Evolutionary conservation across 1,140 invertebrate genomes (phyloP), one percentile per base, ranked within the genome.

Genomic region (Sitodiplosis mosellana): DNA sequence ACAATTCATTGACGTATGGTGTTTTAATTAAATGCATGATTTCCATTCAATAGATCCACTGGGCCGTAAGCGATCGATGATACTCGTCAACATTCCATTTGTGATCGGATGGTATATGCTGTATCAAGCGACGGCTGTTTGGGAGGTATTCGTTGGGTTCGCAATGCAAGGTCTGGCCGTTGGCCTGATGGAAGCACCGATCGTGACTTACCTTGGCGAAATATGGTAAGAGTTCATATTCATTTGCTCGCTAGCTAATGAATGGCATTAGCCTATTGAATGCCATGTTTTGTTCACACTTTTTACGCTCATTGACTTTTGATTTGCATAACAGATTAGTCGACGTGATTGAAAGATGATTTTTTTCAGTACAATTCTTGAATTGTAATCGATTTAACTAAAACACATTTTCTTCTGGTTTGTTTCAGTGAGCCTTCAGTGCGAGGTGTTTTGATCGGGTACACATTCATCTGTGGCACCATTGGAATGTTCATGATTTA

Each of bases 1-100:
- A n/a, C n/a, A n/a, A n/a, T n/a, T n/a, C n/a, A n/a, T n/a, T n/a
- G n/a, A n/a, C 12, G 40, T 47, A 33, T 10, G 33, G 36, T 22
- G 19, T 40, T 7, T 41, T 19, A 42, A 43, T 27, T 46, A 15
- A 21, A 19, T 33, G 43, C 46, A 3, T 19, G 6, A 11, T 19
- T 27, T 43, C 2, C 38, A 18, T 12, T 27, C 10, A 36, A 36
- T 36, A 0, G 77, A 82, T 54, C n/a, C 69, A n/a, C 62, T 78
- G 7, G 81, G 81, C 0, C 58, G 80, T 15, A 77, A 76, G 56
- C 68, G 62, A 49, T 69, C 77, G 2, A 80, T 80, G 67, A 70
- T 79, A 51, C 49, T 81, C 11, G 68, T 76, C 1, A 83, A 76
- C 52, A 57, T 82, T 1, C 80, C 80, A 0, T 80, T 81, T 51